These are phyloP conservation scores for Euzetes globulus DNA, from an alignment of 2,888 invertebrate species.

Conservation along the genomic window DNA sequence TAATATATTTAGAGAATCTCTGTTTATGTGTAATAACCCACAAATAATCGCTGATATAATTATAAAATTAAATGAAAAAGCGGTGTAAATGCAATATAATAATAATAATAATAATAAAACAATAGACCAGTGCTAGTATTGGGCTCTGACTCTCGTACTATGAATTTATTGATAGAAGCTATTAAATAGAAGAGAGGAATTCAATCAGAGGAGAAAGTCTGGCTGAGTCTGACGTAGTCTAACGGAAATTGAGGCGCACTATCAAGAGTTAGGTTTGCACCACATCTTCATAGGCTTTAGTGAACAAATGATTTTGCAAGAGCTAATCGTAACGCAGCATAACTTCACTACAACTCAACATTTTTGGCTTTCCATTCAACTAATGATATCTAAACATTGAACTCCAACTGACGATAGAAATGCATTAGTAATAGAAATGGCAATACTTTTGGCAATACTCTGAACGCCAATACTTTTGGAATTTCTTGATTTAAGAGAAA, in stretches of 20 bases:
- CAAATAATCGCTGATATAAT: constrained; percentile 13
- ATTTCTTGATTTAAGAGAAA: constrained; percentile 19
- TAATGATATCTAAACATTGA: constrained; percentile 3
- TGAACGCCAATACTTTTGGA: background rate
- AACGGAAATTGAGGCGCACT: constrained; percentile 23
- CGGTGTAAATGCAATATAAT: background rate
- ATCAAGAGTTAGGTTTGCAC: background rate
- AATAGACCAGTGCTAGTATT: background rate
- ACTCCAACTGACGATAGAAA: background rate
- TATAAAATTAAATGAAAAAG: constrained; percentile 13
- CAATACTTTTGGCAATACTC: background rate
- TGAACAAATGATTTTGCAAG: background rate
- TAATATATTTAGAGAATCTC: background rate
- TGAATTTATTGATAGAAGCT: background rate
- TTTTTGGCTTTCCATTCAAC: background rate
- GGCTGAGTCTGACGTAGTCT: background rate
- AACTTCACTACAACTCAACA: background rate
- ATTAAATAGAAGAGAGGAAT: constrained; percentile 8
- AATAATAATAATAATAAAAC: background rate
- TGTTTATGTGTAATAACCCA: constrained; percentile 19
- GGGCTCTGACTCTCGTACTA: background rate
- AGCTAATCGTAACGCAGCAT: constrained; percentile 5
- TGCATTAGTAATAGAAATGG: background rate
- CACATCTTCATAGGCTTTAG: background rate
- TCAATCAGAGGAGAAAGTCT: constrained; percentile 10